phyloP scores from a whole-genome alignment of 1,140 invertebrate species.

The Sminthurides bifidus region DNA sequence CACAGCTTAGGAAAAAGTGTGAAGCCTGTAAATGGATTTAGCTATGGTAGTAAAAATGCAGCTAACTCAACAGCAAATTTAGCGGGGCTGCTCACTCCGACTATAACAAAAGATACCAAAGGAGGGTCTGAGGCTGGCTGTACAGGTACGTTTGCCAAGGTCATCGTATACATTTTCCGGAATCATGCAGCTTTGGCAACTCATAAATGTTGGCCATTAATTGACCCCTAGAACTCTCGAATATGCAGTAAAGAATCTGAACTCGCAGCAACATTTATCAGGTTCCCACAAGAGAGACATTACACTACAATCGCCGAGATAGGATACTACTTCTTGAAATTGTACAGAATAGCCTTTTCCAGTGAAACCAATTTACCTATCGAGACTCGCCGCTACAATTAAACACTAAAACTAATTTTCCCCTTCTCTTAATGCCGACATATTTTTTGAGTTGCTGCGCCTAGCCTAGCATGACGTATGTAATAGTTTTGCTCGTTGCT shows the following conservation, averaged over 20 bases:
- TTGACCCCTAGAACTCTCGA: slow-evolving; percentile 6
- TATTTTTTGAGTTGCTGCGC: slow-evolving; percentile 7
- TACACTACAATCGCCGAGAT: too few relatives aligned
- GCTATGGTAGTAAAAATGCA: slow-evolving; percentile 30
- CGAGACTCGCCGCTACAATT: too few relatives aligned
- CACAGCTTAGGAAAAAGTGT: slow-evolving; percentile 43
- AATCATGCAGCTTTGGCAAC: too few relatives aligned
- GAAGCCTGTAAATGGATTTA: slow-evolving; percentile 32
- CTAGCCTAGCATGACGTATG: not conserved
- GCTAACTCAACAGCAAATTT: slow-evolving; percentile 26
- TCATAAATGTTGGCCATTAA: too few relatives aligned
- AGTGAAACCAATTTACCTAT: too few relatives aligned
- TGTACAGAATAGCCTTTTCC: too few relatives aligned
- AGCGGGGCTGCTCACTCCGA: too few relatives aligned
- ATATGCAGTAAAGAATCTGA: not conserved
- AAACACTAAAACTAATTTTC: not conserved
- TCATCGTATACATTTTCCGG: too few relatives aligned
- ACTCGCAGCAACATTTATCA: not conserved
- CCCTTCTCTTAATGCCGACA: not conserved
- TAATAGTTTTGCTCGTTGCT: slow-evolving; percentile 2
- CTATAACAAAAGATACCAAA: too few relatives aligned
- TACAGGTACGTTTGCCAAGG: too few relatives aligned
- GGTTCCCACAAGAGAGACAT: not conserved
- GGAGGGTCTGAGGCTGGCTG: too few relatives aligned
- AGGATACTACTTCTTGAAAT: too few relatives aligned